Conservation (phyloP, 2,888 invertebrate genomes). For the Archaeoteleia sp. region DNA sequence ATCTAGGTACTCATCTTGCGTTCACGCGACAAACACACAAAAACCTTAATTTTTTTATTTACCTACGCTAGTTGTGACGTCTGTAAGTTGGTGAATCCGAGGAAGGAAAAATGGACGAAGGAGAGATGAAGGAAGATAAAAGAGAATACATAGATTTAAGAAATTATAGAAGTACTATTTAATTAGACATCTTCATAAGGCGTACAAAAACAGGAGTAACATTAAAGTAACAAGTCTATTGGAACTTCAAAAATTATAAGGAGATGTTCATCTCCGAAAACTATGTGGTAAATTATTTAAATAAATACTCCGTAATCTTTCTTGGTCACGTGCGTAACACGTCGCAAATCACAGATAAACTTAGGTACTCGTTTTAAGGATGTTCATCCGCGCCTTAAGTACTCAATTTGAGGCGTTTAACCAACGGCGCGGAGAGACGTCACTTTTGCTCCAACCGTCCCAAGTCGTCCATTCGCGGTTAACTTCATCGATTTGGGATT, state of each 20-base stretch:
- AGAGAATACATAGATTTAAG: conserved; percentile 52
- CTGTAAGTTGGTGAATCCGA: not conserved
- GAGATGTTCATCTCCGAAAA: not conserved
- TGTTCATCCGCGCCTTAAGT: conserved; percentile 43
- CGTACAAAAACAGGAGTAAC: conserved; percentile 44
- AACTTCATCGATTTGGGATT: too few species aligned
- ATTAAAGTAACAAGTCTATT: conserved; percentile 21
- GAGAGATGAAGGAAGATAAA: too few species aligned
- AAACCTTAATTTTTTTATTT: not conserved
- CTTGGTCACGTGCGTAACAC: conserved; percentile 8
- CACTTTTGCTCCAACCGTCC: too few species aligned
- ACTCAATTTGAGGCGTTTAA: conserved; percentile 2
- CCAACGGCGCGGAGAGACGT: not conserved
- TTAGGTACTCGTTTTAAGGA: conserved; percentile 67
- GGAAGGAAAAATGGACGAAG: too few species aligned
- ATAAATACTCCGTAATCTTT: conserved; percentile 38
- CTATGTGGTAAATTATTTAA: not conserved
- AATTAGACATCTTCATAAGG: conserved; percentile 59
- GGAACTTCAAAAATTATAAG: not conserved
- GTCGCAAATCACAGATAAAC: conserved; percentile 69
- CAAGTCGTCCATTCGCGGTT: too few species aligned
- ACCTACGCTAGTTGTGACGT: too few species aligned
- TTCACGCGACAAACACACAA: not conserved
- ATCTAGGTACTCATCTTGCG: too few species aligned
- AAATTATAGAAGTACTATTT: conserved; percentile 67